A percentile compares a stretch with the other conserved stretches of the same genome.
These are phyloP conservation scores for Gibbula magus DNA, from an alignment of 2,888 invertebrate genomes.

Conservation along the genomic window DNA sequence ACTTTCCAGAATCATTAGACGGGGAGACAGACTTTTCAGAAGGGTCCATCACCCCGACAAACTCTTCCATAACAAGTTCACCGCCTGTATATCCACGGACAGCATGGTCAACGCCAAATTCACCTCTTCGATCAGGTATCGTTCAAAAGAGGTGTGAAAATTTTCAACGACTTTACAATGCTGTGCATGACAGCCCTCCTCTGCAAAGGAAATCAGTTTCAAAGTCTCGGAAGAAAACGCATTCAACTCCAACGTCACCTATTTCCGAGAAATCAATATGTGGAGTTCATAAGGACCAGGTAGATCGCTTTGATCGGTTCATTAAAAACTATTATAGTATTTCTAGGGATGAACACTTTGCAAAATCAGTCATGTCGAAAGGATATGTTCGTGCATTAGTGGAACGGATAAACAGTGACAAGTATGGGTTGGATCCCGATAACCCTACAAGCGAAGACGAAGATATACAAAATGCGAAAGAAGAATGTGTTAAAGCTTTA, in stretches of 20 bases:
- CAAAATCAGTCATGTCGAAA: conserved; percentile 50
- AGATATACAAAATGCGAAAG: neutral
- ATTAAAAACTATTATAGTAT: conserved; percentile 38
- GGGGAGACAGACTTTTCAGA: conserved; percentile 19
- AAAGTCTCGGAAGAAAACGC: neutral
- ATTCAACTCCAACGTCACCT: conserved; percentile 42
- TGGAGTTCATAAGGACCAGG: neutral
- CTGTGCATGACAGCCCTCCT: conserved; percentile 24
- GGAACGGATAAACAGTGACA: conserved; percentile 49
- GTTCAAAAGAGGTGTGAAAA: conserved; percentile 55
- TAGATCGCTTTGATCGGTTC: conserved; percentile 31
- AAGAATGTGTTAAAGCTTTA: neutral
- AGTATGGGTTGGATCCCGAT: neutral
- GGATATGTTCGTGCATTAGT: conserved; percentile 65
- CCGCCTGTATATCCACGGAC: neutral
- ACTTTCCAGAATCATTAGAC: conserved; percentile 24
- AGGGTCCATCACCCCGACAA: conserved; percentile 18
- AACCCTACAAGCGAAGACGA: neutral
- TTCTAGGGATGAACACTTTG: conserved; percentile 50
- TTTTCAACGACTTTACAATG: conserved; percentile 50
- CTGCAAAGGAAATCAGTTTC: neutral
- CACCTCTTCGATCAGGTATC: conserved; percentile 59
- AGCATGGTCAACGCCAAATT: conserved; percentile 55
- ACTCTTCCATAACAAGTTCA: conserved; percentile 14
- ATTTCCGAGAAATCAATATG: neutral